Evolutionary conservation across 1,140 invertebrate genomes (phyloP).

Genomic region (Drosophila littoralis): DNA sequence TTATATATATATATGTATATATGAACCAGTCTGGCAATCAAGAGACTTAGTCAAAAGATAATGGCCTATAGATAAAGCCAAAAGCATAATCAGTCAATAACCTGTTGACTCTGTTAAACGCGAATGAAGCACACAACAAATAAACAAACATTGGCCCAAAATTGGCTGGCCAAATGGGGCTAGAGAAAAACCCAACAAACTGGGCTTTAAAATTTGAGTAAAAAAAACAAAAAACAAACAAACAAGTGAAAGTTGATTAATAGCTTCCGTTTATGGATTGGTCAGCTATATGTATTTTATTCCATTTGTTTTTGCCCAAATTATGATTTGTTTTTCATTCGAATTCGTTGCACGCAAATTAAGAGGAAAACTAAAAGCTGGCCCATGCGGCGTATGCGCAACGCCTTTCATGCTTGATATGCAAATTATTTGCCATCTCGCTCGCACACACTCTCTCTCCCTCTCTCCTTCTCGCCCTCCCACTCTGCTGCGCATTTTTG

Average conservation of each 20-base stretch:
- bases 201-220: slow-evolving; percentile 4
- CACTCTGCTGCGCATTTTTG: slow-evolving; percentile 58
- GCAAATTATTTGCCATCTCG: slow-evolving; percentile 40
- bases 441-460: neutral
- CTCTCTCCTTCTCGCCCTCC: neutral
- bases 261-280: slow-evolving; percentile 72
- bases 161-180: slow-evolving; percentile 26
- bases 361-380: slow-evolving; percentile 5
- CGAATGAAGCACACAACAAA: slow-evolving; percentile 12
- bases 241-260: slow-evolving; percentile 79
- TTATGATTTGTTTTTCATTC: slow-evolving; percentile 28
- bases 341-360: slow-evolving; percentile 52
- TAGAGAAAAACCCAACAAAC: slow-evolving; percentile 35
- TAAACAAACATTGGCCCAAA: slow-evolving; percentile 40
- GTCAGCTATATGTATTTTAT: neutral
- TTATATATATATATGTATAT: neutral
- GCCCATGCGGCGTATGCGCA: slow-evolving; percentile 52
- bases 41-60: slow-evolving; percentile 52
- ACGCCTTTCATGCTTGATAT: slow-evolving; percentile 32
- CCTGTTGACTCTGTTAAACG: slow-evolving; percentile 44
- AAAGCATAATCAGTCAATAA: slow-evolving; percentile 69
- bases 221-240: neutral
- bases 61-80: slow-evolving; percentile 46
- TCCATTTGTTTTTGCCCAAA: slow-evolving; percentile 22
- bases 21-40: slow-evolving; percentile 26